phyloP scores from a whole-genome alignment of 2,888 invertebrate species.

The Leucophenga maculata region DNA sequence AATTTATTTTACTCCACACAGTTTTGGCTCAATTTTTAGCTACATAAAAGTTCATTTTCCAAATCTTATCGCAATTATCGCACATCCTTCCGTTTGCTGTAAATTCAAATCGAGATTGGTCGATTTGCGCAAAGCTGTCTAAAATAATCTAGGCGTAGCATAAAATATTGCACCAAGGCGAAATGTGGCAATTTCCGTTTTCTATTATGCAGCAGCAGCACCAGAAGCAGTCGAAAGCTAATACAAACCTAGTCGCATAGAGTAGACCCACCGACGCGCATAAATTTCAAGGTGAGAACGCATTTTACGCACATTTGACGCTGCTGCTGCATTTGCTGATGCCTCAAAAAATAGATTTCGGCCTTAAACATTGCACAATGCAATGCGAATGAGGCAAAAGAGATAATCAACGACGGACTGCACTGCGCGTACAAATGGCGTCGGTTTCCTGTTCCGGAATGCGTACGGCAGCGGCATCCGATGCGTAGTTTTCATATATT shows the following conservation, averaged over 20 bases:
- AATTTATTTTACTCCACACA: too few species aligned
- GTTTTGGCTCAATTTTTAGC: too few species aligned
- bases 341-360: constrained; percentile 41
- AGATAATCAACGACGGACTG: constrained; percentile 7
- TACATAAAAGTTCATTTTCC: too few species aligned
- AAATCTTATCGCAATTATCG: constrained; percentile 16
- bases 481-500: background rate
- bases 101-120: constrained; percentile 15
- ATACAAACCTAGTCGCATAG: background rate
- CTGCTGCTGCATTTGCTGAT: background rate
- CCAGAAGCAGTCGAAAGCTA: constrained; percentile 7
- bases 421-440: constrained; percentile 54
- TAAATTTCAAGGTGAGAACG: constrained; percentile 48
- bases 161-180: constrained; percentile 35
- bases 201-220: constrained; percentile 48
- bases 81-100: constrained; percentile 1
- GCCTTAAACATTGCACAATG: constrained; percentile 47
- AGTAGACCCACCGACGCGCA: background rate
- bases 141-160: background rate
- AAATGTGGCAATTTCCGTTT: constrained; percentile 64
- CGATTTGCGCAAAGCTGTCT: background rate
- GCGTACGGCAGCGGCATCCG: constrained; percentile 10
- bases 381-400: constrained; percentile 34
- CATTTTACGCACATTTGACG: constrained; percentile 46
- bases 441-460: constrained; percentile 59